Evolutionary conservation across 2,888 invertebrate genomes (phyloP).

Genomic region (Drosophila buzzatii): DNA sequence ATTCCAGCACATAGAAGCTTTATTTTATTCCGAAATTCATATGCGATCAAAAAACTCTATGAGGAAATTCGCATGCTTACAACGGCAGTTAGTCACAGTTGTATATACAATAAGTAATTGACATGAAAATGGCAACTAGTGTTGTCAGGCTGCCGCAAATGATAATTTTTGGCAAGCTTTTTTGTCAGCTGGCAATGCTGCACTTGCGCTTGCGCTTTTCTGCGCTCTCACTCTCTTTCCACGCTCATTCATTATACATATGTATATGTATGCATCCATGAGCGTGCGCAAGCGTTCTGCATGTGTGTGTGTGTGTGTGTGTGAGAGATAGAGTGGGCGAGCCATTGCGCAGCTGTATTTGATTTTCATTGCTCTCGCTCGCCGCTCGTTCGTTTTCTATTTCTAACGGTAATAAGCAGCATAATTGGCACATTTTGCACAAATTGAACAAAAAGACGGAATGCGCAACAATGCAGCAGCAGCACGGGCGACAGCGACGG

Average conservation of each 20-base stretch:
- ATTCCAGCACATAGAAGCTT: too few relatives aligned
- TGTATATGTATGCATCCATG: too few relatives aligned
- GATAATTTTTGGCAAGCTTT: not conserved
- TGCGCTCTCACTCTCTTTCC: not conserved
- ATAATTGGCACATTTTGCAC: conserved; percentile 64
- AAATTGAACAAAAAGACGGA: conserved; percentile 35
- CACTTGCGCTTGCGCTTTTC: not conserved
- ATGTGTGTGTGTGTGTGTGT: not conserved
- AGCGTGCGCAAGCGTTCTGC: not conserved
- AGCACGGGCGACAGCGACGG: not conserved
- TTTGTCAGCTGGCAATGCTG: conserved; percentile 12
- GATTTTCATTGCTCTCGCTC: conserved; percentile 7
- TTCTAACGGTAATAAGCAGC: conserved; percentile 51
- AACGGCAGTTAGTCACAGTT: too few relatives aligned
- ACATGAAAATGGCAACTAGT: not conserved
- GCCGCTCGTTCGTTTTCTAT: conserved; percentile 31
- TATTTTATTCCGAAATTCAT: too few relatives aligned
- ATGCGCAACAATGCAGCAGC: conserved; percentile 43
- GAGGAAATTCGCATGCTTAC: too few relatives aligned
- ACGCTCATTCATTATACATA: not conserved
- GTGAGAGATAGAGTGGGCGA: not conserved
- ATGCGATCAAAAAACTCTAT: too few relatives aligned
- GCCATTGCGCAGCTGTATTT: conserved; percentile 23
- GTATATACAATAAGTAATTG: not conserved
- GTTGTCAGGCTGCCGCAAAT: not conserved